phyloP scores from a whole-genome alignment of 2,888 invertebrate genomes.

The Saturnia japonica region DNA sequence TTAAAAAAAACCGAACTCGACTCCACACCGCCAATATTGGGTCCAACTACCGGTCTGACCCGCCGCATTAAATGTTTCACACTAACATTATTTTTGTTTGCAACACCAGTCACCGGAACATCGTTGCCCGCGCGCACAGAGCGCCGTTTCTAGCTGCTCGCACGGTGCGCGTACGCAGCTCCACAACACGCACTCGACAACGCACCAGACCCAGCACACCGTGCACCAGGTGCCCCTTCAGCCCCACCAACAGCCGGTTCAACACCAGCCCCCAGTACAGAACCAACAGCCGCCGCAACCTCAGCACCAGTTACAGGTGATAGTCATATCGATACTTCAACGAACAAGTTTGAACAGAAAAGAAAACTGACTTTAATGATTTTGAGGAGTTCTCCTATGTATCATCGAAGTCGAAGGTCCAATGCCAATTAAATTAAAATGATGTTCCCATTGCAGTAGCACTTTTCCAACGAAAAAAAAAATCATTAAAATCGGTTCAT shows the following conservation, averaged over 20 bases:
- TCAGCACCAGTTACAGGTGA: conserved; percentile 8
- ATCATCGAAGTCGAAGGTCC: too few species aligned
- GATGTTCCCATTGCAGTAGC: too few species aligned
- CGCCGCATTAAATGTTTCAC: too few species aligned
- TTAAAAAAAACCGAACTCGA: too few species aligned
- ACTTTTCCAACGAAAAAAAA: too few species aligned
- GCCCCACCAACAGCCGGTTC: conserved; percentile 1
- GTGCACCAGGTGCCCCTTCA: conserved; percentile 24
- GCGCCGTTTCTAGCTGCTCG: conserved; percentile 60
- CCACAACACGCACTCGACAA: conserved; percentile 43
- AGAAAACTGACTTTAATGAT: too few species aligned
- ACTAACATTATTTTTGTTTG: background rate
- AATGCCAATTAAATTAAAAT: too few species aligned
- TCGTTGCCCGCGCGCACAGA: conserved; percentile 45
- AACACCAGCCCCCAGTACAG: conserved; percentile 19
- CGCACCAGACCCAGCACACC: conserved; percentile 49
- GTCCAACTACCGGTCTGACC: too few species aligned
- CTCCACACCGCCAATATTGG: too few species aligned
- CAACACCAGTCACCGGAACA: conserved; percentile 64
- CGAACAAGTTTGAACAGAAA: too few species aligned
- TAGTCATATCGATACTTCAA: background rate
- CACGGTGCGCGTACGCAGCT: conserved; percentile 60
- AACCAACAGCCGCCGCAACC: conserved; percentile 20
- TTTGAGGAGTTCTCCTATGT: too few species aligned
- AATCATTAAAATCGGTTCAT: too few species aligned